Evolutionary conservation across 2,888 invertebrate species (phyloP), one percentile per base, ranked within the genome.

Genomic region (Leucoma salicis): DNA sequence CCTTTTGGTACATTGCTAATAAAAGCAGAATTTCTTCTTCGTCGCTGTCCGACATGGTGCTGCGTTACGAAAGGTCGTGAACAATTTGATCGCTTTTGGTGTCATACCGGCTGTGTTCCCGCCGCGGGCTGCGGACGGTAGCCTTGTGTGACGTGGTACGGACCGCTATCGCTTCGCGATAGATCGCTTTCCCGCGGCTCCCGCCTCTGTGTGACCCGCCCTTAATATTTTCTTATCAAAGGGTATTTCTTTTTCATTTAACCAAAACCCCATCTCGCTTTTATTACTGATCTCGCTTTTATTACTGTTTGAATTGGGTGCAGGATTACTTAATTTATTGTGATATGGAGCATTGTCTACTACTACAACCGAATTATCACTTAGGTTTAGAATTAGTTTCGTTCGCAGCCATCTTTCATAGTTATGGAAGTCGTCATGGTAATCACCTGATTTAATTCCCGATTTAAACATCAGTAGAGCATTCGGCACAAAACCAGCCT

Each of bases 291-390:
- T 33, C 0, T 44, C 39, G 6, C 28, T 12, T 15, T 35, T 52
- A 3, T 49, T 16, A 40, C 43, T 49, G n/a, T 27, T 27, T 0
- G 50, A 49, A 1, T 43, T 53, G 5, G 62, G 60, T 31, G 51
- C 49, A 6, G 16, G 7, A 31, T 62, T 43, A 6, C 13, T 21
- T 35, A 46, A 16, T 35, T 43, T 56, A 27, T 63, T 69, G 34
- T 68, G 65, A 38, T 67, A 68, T 0, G 65, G 28, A 0, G 62
- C 62, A 45, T 68, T 61, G 14, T 61, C 50, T n/a, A 62, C 16
- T 14, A 64, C 57, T n/a, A 66, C 36, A 7, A 60, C 53, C 28
- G 66, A 54, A 28, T 49, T 55, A 3, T 45, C 36, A 8, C 51
- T 50, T 4, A 66, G 35, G 41, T 66, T 71, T 7, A 66, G 65